These are phyloP conservation scores for Phocoena phocoena DNA, from an alignment of 2,113 vertebrate species.

Conservation along the genomic window DNA sequence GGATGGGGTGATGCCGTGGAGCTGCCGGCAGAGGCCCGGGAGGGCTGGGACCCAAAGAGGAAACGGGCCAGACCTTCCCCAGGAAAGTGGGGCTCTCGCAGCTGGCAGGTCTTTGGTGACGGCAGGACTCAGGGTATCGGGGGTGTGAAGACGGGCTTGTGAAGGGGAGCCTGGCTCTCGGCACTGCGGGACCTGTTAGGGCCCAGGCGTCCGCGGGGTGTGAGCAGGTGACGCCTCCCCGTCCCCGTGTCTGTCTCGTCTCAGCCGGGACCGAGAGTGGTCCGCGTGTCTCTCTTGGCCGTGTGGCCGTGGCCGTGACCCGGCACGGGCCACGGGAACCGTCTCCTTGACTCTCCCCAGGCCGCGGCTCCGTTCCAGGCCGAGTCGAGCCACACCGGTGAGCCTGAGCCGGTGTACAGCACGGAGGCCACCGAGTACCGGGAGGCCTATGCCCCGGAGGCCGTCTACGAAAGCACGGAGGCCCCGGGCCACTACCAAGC, in stretches of 20 bases:
- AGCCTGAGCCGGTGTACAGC: slow-evolving; percentile 73
- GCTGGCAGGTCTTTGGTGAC: rapidly evolving
- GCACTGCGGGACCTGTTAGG: rapidly evolving
- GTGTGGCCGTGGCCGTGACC: rapidly evolving
- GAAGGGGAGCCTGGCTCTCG: rapidly evolving
- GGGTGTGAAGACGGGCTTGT: no score
- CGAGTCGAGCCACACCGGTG: slow-evolving; percentile 12
- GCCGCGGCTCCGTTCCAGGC: slow-evolving; percentile 77
- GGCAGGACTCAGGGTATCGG: rapidly evolving
- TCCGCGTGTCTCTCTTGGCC: rapidly evolving
- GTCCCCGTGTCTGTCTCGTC: rapidly evolving
- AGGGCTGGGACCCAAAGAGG: neutral
- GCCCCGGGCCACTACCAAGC: slow-evolving; percentile 82
- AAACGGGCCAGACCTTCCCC: neutral
- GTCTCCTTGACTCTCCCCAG: slow-evolving; percentile 48
- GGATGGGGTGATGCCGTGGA: neutral
- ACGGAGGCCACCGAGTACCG: slow-evolving; percentile 64
- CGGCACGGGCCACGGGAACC: rapidly evolving
- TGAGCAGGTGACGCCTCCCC: rapidly evolving
- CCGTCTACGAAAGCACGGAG: slow-evolving; percentile 86
- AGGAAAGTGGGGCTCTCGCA: rapidly evolving
- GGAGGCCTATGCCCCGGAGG: slow-evolving; percentile 81
- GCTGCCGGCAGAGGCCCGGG: rapidly evolving
- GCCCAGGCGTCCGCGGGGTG: rapidly evolving
- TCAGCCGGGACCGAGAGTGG: rapidly evolving